These are phyloP conservation scores for Eriosoma lanigerum DNA, from an alignment of 1,140 invertebrate species.

Conservation along the genomic window DNA sequence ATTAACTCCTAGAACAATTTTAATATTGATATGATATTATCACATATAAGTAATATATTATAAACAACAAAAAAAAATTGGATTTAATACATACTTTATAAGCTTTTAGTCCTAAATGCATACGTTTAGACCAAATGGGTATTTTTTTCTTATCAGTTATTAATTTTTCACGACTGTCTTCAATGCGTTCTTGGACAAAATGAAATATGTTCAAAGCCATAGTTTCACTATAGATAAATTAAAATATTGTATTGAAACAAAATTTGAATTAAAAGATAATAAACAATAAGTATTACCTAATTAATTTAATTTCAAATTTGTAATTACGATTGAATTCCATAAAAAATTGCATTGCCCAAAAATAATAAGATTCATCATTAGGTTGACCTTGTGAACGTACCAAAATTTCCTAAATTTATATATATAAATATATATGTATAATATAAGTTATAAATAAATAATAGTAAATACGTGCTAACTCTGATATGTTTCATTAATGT, in stretches of 20 bases:
- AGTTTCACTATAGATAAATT: conserved; percentile 71
- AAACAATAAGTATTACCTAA: conserved; percentile 67
- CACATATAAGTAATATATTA: neutral
- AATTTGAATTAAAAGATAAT: conserved; percentile 24
- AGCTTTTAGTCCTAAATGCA: conserved; percentile 77
- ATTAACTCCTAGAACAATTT: conserved; percentile 57
- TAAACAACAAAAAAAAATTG: neutral
- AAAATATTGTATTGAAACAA: neutral
- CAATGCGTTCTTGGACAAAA: conserved; percentile 88
- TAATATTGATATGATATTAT: neutral
- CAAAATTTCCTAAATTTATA: conserved; percentile 61
- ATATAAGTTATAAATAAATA: neutral
- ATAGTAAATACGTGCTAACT: conserved; percentile 56
- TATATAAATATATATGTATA: conserved; percentile 10
- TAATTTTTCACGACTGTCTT: conserved; percentile 87
- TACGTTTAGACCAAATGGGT: conserved; percentile 75
- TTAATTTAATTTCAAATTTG: conserved; percentile 82
- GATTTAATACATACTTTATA: conserved; percentile 63
- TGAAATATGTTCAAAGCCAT: conserved; percentile 88
- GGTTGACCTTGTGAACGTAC: conserved; percentile 65
- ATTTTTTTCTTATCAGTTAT: conserved; percentile 83
- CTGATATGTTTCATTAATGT: conserved; percentile 81
- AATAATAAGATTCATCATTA: conserved; percentile 89
- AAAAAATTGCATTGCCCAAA: conserved; percentile 93
- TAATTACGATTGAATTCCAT: conserved; percentile 93